These are phyloP conservation scores for Tupaia chinensis DNA, from an alignment of 2,113 vertebrate genomes.

Conservation along the genomic window DNA sequence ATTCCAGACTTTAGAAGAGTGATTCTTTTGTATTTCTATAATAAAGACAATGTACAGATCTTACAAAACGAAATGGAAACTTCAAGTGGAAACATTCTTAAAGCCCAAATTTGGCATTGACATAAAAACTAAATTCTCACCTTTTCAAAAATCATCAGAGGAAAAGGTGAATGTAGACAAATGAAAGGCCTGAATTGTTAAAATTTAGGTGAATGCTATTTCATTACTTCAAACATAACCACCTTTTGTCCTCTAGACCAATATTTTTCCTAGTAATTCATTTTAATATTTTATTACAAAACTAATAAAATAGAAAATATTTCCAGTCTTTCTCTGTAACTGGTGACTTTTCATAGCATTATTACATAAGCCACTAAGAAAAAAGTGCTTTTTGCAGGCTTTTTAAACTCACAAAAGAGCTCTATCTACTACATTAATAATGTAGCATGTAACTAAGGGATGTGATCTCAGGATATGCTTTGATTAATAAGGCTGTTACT, in stretches of 20 bases:
- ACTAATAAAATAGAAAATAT: neutral
- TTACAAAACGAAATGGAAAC: neutral
- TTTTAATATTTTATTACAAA: slow-evolving; percentile 24
- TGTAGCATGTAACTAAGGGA: neutral
- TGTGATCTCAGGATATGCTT: neutral
- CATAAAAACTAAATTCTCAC: neutral
- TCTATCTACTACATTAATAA: neutral
- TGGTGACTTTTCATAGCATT: neutral
- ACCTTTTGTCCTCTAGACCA: slow-evolving; percentile 12
- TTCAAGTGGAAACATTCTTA: neutral
- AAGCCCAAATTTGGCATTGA: neutral
- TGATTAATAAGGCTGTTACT: neutral
- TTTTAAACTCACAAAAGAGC: neutral
- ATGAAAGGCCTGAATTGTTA: slow-evolving; percentile 49
- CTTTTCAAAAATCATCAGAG: slow-evolving; percentile 9
- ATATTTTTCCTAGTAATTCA: neutral
- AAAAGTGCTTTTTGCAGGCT: neutral
- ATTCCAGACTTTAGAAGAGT: neutral
- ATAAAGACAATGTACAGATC: neutral
- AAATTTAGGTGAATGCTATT: slow-evolving; percentile 7
- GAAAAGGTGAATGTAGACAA: slow-evolving; percentile 34
- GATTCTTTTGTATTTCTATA: neutral
- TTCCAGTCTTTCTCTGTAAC: neutral
- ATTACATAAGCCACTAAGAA: neutral
- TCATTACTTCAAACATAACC: slow-evolving; percentile 8